phyloP scores from a whole-genome alignment of 1,140 invertebrate genomes.

The Aphaenogaster ashmeadi region DNA sequence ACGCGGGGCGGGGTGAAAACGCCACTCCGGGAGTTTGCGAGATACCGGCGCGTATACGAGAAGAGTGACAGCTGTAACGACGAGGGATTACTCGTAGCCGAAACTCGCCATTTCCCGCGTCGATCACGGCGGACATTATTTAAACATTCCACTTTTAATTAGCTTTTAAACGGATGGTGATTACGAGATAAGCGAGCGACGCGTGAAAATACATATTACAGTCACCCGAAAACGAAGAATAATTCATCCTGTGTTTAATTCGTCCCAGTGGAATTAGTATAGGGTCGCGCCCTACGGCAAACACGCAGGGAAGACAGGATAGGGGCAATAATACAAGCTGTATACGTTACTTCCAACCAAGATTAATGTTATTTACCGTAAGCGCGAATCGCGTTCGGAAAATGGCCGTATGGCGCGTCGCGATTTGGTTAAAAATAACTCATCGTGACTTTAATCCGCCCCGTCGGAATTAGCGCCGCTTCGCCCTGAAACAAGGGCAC shows the following conservation, averaged over 20 bases:
- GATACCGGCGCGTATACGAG: constrained; percentile 31
- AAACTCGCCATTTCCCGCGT: constrained; percentile 5
- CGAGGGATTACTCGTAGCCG: constrained; percentile 27
- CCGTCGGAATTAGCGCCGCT: constrained; percentile 11
- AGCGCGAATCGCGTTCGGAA: neutral
- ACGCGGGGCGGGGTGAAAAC: constrained; percentile 25
- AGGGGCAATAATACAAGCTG: neutral
- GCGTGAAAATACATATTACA: constrained; percentile 22
- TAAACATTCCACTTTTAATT: neutral
- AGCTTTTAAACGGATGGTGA: constrained; percentile 15
- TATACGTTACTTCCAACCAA: neutral
- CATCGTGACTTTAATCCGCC: constrained; percentile 32
- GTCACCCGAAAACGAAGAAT: neutral
- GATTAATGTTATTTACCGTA: constrained; percentile 26
- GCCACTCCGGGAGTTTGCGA: constrained; percentile 30
- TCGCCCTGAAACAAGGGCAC: neutral
- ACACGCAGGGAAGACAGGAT: neutral
- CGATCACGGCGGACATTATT: constrained; percentile 9
- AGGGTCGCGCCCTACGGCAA: constrained; percentile 36
- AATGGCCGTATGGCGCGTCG: neutral
- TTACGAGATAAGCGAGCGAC: neutral
- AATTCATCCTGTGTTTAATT: constrained; percentile 23
- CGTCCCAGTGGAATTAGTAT: constrained; percentile 32
- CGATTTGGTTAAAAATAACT: constrained; percentile 20
- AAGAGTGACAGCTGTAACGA: constrained; percentile 47